Percentiles rank a stretch among this genome's conserved stretches.
phyloP scores from a whole-genome alignment of 2,797 vertebrate genomes.

The Eulemur albifrons region DNA sequence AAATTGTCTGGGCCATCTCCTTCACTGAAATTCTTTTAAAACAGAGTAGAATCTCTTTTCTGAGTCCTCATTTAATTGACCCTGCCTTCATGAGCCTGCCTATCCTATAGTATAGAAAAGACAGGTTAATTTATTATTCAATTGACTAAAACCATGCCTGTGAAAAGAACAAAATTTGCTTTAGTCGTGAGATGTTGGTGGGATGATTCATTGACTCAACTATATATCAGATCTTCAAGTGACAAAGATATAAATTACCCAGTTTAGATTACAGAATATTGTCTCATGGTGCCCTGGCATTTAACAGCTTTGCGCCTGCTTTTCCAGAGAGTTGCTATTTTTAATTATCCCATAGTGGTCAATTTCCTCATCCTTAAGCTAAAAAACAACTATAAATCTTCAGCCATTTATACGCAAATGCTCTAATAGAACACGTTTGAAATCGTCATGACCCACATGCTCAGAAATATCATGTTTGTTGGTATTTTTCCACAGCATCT shows the following conservation, averaged over 20 bases:
- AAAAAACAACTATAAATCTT: slow-evolving; percentile 47
- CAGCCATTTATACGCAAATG: background rate
- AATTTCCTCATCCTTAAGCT: slow-evolving; percentile 57
- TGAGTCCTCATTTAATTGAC: background rate
- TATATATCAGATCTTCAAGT: slow-evolving; percentile 37
- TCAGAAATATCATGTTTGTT: slow-evolving; percentile 16
- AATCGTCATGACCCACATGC: background rate
- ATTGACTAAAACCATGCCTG: slow-evolving; percentile 44
- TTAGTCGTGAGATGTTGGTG: slow-evolving; percentile 28
- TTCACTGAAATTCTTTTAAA: background rate
- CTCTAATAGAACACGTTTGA: slow-evolving; percentile 41
- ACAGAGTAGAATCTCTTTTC: background rate
- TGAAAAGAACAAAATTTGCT: slow-evolving; percentile 57
- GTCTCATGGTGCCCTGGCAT: slow-evolving; percentile 1
- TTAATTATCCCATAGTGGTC: slow-evolving; percentile 40
- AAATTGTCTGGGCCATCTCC: background rate
- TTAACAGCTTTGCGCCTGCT: slow-evolving; percentile 23
- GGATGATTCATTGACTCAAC: slow-evolving; percentile 52
- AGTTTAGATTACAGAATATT: background rate
- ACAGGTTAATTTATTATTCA: slow-evolving; percentile 46
- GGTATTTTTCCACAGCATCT: slow-evolving; percentile 10
- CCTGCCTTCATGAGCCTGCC: background rate
- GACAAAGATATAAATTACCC: slow-evolving; percentile 54
- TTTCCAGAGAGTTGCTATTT: slow-evolving; percentile 47
- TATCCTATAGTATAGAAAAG: background rate